Evolutionary conservation across 2,113 vertebrate genomes (phyloP).

Genomic region (Semicossyphus pulcher): DNA sequence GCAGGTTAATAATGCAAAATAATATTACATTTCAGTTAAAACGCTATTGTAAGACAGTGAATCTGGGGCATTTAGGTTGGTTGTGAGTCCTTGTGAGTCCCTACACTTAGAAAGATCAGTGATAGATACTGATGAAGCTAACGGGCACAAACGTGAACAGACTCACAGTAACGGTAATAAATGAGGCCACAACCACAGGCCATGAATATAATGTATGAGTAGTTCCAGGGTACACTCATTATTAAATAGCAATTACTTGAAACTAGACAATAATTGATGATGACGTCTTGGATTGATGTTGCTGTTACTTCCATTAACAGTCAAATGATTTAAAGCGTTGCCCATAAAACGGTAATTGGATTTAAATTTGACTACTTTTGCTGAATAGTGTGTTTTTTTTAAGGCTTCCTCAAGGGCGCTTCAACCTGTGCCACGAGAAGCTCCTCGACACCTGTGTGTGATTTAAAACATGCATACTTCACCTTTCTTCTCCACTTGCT

Average conservation of each 20-base stretch:
- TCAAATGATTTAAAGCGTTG: conserved; percentile 44
- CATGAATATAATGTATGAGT: conserved; percentile 48
- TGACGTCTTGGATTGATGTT: conserved; percentile 36
- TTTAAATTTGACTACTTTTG: conserved; percentile 32
- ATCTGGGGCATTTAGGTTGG: too few relatives aligned
- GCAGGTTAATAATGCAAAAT: too few relatives aligned
- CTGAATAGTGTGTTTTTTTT: neutral
- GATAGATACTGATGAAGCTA: neutral
- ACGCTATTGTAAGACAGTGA: too few relatives aligned
- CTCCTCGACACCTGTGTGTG: neutral
- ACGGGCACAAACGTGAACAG: neutral
- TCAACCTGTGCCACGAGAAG: neutral
- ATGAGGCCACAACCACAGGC: conserved; percentile 14
- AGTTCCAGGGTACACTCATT: conserved; percentile 33
- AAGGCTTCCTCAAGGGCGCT: conserved; percentile 6
- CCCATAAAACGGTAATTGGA: conserved; percentile 49
- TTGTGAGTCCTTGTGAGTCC: too few relatives aligned
- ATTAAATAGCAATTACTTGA: conserved; percentile 57
- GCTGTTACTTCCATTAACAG: conserved; percentile 26
- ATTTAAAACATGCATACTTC: neutral
- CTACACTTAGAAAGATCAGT: too few relatives aligned
- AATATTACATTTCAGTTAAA: too few relatives aligned
- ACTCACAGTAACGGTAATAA: conserved; percentile 22
- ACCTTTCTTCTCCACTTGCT: conserved; percentile 2
- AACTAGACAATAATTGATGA: conserved; percentile 52